Evolutionary conservation across 2,113 vertebrate species (phyloP), one percentile per base, ranked within the genome.

Genomic region (Mionectes macconnelli): DNA sequence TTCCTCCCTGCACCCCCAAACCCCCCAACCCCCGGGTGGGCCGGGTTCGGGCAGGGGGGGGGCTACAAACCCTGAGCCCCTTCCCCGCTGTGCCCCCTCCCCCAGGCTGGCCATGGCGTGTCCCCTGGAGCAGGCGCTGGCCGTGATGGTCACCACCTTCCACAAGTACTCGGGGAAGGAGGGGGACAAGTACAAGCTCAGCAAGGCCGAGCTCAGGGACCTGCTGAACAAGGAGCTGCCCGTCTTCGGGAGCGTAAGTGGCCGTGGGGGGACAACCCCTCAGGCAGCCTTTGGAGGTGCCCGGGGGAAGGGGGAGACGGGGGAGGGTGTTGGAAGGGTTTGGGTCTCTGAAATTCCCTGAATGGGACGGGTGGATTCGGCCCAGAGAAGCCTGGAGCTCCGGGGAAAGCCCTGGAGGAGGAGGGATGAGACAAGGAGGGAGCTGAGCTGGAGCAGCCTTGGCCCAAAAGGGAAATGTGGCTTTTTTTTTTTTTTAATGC

Each of bases 81-180:
- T 10, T 22, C 49, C n/a, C 10, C 20, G 33, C 67, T 89, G 9
- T 74, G 45, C 21, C 25, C 53, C 19, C n/a, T n/a, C 27, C 52
- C 33, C 37, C 86, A 87, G 53, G 40, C 37, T 50, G 91, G 83
- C 50, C 85, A 98, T 98, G 97, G 81, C 96, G 0, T 21, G 2
- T 14, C 96, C 97, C 25, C 89, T 98, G 96, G 98, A 98, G 90
- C 93, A 97, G 25, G 67, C 97, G 2, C 74, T 98, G 78, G 97
- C 96, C 4, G 93, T 87, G 77, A 84, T 98, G 14, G 97, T 98
- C 60, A 3, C 95, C 23, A 96, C 98, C 23, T 99, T 99, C 94
- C 98, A 99, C 92, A 97, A 96, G 28, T 98, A 99, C 39, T 98
- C 98, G 0, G 95, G 87, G 28, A 98, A 97, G 27, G 98, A 98